Conservation (phyloP, 2,113 vertebrate species). For the Struthio camelus region DNA sequence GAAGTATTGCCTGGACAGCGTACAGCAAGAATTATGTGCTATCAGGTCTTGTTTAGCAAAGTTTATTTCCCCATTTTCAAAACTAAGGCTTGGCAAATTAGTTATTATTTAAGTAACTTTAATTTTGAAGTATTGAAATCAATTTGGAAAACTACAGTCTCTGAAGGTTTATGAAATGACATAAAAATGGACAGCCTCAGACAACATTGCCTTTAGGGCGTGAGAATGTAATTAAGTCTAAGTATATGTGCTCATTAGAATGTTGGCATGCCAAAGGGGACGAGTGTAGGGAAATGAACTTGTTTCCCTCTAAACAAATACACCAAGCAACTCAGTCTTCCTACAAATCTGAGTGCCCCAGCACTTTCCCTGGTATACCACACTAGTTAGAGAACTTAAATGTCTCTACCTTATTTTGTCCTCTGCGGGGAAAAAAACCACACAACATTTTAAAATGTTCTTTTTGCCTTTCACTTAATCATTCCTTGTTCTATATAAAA, state of each 20-base stretch:
- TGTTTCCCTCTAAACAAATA: not conserved
- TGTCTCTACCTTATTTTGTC: not conserved
- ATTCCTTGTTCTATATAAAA: not conserved
- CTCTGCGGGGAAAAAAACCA: not conserved
- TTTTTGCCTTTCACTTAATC: not conserved
- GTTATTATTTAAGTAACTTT: constrained; percentile 35
- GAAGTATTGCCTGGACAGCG: constrained; percentile 33
- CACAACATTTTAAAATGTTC: not conserved
- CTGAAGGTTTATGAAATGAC: constrained; percentile 43
- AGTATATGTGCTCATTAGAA: not conserved
- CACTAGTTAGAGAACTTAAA: not conserved
- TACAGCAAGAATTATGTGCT: constrained; percentile 16
- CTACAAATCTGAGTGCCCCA: not conserved
- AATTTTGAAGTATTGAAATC: constrained; percentile 32
- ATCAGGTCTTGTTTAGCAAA: constrained; percentile 27
- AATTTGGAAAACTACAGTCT: constrained; percentile 31
- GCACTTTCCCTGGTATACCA: not conserved
- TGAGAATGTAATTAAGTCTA: constrained; percentile 42
- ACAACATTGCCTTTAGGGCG: not conserved
- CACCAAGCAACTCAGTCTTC: not conserved
- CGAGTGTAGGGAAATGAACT: not conserved
- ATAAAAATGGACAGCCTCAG: not conserved
- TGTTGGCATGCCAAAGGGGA: constrained; percentile 1
- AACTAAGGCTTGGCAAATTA: constrained; percentile 2
- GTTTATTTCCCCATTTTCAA: constrained; percentile 36